phyloP scores from a whole-genome alignment of 2,888 invertebrate genomes.

The Listrodromus nycthemerus region DNA sequence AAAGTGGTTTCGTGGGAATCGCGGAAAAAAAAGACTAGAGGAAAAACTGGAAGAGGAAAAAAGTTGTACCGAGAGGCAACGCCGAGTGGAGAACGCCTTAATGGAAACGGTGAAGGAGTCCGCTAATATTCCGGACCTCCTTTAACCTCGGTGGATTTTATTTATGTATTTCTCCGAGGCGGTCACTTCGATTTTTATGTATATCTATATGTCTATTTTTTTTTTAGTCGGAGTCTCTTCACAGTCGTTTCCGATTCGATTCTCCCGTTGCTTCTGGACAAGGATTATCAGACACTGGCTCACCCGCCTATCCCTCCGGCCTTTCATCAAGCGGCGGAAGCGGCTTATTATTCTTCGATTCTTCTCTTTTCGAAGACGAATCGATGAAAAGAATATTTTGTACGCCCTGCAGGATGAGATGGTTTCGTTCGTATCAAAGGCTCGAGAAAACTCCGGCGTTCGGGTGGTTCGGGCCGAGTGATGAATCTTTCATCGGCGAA shows the following conservation, averaged over 20 bases:
- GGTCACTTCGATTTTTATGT: background rate
- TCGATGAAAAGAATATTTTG: conserved; percentile 9
- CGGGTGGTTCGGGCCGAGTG: background rate
- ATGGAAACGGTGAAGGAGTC: conserved; percentile 31
- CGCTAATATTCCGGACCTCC: conserved; percentile 23
- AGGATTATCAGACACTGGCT: conserved; percentile 13
- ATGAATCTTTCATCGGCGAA: conserved; percentile 2
- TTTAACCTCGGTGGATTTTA: background rate
- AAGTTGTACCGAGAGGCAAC: conserved; percentile 11
- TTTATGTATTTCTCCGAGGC: background rate
- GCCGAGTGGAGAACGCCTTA: conserved; percentile 13
- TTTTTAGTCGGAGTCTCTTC: background rate
- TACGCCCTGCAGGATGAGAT: background rate
- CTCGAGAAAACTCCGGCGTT: background rate
- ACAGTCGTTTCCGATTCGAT: background rate
- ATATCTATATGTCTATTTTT: background rate
- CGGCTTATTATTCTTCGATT: conserved; percentile 2
- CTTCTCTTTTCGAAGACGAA: conserved; percentile 7
- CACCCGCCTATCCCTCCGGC: background rate
- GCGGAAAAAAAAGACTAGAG: background rate
- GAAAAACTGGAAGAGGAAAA: conserved; percentile 8
- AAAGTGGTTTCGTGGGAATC: background rate
- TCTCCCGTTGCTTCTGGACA: background rate
- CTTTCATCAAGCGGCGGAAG: conserved; percentile 18
- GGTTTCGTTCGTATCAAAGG: conserved; percentile 8